Conservation (phyloP, 2,113 vertebrate species). For the Chionis minor region DNA sequence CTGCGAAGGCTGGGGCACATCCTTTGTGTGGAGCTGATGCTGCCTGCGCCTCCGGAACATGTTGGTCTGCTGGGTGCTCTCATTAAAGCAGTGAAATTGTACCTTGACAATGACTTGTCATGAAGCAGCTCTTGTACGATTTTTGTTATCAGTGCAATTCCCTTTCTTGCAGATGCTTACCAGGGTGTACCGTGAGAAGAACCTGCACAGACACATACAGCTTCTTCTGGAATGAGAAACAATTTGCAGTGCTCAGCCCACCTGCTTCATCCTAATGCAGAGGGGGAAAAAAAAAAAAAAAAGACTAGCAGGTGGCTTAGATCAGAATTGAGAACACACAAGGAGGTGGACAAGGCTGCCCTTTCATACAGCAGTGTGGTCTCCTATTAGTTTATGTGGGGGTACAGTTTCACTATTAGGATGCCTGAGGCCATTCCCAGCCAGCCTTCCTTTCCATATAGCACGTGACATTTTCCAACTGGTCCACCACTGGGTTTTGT, state of each 20-base stretch:
- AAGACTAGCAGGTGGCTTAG: neutral
- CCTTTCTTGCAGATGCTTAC: neutral
- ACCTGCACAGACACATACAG: neutral
- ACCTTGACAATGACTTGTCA: neutral
- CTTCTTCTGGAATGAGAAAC: neutral
- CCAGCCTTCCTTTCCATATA: neutral
- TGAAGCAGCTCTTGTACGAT: neutral
- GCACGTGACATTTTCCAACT: neutral
- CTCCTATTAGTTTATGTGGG: neutral
- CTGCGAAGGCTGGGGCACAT: neutral
- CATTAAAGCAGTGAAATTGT: neutral
- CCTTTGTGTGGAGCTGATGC: fast-evolving
- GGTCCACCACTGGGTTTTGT: fast-evolving
- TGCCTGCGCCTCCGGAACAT: neutral
- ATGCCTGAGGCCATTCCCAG: neutral
- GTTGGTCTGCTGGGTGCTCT: neutral
- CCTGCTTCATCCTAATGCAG: neutral
- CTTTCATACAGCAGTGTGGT: neutral
- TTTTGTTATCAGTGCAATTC: neutral
- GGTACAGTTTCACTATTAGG: neutral
- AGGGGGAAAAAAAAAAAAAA: neutral
- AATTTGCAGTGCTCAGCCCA: neutral
- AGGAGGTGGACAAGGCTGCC: neutral
- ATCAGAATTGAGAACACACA: neutral
- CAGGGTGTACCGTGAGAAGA: neutral